Evolutionary conservation across 2,113 vertebrate genomes (phyloP).

Genomic region (Carassius gibelio): DNA sequence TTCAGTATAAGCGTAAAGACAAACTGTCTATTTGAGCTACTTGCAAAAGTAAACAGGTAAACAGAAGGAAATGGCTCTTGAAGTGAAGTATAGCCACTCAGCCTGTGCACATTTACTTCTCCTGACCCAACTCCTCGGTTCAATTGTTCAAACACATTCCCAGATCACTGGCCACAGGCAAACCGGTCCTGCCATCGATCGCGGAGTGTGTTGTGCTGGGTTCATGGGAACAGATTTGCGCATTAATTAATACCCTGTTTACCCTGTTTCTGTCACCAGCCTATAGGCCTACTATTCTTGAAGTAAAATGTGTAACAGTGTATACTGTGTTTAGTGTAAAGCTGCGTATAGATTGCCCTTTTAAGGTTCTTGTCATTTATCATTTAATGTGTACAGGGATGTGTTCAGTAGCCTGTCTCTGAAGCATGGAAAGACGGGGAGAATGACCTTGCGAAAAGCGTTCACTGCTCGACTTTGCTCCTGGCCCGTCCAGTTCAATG

Average conservation of each 20-base stretch:
- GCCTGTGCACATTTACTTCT: slow-evolving; percentile 81
- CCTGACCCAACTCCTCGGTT: slow-evolving; percentile 73
- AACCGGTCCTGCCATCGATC: background rate
- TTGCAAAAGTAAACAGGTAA: slow-evolving; percentile 94
- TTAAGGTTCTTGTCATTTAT: slow-evolving; percentile 13
- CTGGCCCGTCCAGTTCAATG: slow-evolving; percentile 70
- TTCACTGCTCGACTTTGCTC: slow-evolving; percentile 68
- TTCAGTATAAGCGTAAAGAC: slow-evolving; percentile 64
- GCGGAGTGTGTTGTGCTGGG: background rate
- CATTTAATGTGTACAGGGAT: slow-evolving; percentile 5
- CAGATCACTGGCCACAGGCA: slow-evolving; percentile 64
- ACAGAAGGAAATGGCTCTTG: slow-evolving; percentile 83
- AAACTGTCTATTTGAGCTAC: slow-evolving; percentile 80
- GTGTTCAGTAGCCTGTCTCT: slow-evolving; percentile 59
- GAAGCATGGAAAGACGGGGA: slow-evolving; percentile 67
- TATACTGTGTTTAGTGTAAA: background rate
- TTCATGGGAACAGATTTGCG: background rate
- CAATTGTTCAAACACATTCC: slow-evolving; percentile 81
- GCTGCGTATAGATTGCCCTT: background rate
- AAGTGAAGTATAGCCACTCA: slow-evolving; percentile 85
- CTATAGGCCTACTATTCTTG: background rate
- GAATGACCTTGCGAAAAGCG: slow-evolving; percentile 70
- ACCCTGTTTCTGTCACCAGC: background rate
- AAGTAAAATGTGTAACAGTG: background rate
- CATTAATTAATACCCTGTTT: background rate